These are phyloP conservation scores for Phoenicopterus ruber DNA, from an alignment of 2,113 vertebrate species.

Conservation along the genomic window DNA sequence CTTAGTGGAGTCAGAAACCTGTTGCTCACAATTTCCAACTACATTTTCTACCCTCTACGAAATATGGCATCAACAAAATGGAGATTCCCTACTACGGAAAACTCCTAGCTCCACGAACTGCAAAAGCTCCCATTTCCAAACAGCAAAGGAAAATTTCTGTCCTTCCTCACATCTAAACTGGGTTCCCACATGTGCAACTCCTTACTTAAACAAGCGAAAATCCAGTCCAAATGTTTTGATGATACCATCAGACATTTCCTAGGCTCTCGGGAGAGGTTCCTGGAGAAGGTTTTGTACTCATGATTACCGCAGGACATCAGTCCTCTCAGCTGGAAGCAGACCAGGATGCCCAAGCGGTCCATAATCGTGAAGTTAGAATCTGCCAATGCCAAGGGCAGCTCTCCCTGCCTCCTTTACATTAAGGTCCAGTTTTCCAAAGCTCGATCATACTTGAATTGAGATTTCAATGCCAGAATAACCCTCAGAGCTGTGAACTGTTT, in stretches of 20 bases:
- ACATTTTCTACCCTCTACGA: background rate
- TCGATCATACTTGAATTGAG: accelerated
- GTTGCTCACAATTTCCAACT: background rate
- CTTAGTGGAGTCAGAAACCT: background rate
- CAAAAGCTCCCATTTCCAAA: background rate
- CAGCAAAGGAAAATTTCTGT: background rate
- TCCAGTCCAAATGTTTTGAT: background rate
- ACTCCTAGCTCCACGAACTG: accelerated
- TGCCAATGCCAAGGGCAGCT: accelerated
- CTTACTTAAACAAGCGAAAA: background rate
- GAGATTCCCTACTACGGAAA: background rate
- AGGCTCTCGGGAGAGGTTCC: background rate
- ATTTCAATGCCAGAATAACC: background rate
- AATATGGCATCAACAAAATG: background rate
- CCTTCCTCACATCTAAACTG: background rate
- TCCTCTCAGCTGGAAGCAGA: background rate
- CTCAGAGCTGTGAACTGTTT: background rate
- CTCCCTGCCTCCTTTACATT: background rate
- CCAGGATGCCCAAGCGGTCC: background rate
- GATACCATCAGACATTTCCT: accelerated
- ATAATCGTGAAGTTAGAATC: accelerated
- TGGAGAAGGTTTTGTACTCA: background rate
- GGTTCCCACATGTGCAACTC: background rate
- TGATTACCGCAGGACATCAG: background rate
- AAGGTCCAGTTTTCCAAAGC: background rate